These are phyloP conservation scores for Mobula birostris DNA, from an alignment of 2,113 vertebrate species.

Conservation along the genomic window DNA sequence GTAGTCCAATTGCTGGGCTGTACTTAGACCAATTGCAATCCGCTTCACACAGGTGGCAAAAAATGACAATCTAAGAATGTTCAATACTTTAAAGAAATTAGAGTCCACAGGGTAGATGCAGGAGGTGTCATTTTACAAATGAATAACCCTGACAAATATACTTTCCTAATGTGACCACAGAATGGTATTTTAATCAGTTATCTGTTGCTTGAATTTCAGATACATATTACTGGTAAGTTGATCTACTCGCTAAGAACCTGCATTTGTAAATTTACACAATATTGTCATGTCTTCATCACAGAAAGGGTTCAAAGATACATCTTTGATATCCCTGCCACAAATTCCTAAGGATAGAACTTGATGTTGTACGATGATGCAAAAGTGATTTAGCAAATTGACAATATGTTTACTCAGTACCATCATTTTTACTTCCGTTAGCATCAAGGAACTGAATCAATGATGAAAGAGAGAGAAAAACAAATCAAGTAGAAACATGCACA, in stretches of 20 bases:
- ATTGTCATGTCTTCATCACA: background rate
- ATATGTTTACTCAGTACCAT: background rate
- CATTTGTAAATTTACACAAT: background rate
- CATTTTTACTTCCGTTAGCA: background rate
- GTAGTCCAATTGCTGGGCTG: background rate
- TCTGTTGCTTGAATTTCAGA: background rate
- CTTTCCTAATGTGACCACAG: background rate
- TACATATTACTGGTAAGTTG: background rate
- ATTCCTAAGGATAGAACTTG: background rate
- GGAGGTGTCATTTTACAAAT: background rate
- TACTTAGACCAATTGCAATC: background rate
- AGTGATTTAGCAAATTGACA: background rate
- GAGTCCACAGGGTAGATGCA: background rate
- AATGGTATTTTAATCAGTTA: background rate
- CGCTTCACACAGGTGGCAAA: background rate
- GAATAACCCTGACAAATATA: background rate
- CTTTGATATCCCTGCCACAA: background rate
- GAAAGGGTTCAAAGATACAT: background rate
- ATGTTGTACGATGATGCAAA: background rate
- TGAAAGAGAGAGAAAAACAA: no score
- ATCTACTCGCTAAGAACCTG: background rate
- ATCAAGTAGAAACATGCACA: no score
- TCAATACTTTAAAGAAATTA: background rate
- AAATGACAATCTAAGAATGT: background rate
- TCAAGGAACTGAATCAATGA: background rate